A percentile compares a stretch with the other conserved stretches of the same genome.
These are phyloP conservation scores for Papilio elwesi DNA, from an alignment of 2,888 invertebrate genomes.

Conservation along the genomic window DNA sequence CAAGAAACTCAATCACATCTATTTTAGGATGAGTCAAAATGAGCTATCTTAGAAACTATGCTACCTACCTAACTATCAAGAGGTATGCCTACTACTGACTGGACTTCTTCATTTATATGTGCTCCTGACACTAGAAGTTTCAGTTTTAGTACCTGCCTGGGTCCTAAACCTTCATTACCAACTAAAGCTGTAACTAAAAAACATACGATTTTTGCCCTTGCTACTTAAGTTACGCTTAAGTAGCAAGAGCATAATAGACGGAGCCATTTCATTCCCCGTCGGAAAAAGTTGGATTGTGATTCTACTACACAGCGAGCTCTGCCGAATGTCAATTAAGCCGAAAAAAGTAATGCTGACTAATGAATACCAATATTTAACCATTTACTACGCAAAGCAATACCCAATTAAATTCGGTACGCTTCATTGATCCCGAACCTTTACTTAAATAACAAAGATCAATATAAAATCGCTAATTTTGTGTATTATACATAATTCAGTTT, in stretches of 20 bases:
- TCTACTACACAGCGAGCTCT: neutral
- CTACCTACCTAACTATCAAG: too few species aligned
- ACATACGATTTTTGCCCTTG: too few species aligned
- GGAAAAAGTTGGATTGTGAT: neutral
- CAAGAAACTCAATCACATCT: too few species aligned
- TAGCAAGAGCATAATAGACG: neutral
- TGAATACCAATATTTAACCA: neutral
- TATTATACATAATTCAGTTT: neutral
- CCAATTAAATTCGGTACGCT: constrained; percentile 7
- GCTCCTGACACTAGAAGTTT: too few species aligned
- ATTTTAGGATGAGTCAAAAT: too few species aligned
- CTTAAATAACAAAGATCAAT: neutral
- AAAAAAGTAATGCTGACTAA: neutral
- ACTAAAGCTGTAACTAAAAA: too few species aligned
- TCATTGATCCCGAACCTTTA: neutral
- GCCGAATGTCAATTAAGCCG: neutral
- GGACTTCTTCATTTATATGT: too few species aligned
- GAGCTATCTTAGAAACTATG: too few species aligned
- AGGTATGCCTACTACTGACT: too few species aligned
- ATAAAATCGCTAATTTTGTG: neutral
- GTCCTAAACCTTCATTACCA: too few species aligned
- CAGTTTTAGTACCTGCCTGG: too few species aligned
- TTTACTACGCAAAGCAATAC: neutral
- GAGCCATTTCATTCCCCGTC: neutral
- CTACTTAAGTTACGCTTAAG: too few species aligned